These are phyloP conservation scores for Mungos mungo DNA, from an alignment of 2,113 vertebrate genomes.

Conservation along the genomic window DNA sequence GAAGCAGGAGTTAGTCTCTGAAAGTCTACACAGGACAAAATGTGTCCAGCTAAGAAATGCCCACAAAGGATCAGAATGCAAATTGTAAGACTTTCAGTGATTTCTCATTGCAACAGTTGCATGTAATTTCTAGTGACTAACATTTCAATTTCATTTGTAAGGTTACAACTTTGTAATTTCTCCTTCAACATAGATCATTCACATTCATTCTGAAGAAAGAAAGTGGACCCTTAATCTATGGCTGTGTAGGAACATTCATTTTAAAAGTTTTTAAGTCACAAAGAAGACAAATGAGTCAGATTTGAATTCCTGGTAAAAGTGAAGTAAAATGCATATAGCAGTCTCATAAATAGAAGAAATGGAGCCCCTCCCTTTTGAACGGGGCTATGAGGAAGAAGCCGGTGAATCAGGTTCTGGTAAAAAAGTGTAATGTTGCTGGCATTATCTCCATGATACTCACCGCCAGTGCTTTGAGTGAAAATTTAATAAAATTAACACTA, in stretches of 20 bases:
- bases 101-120: not conserved
- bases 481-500: constrained; percentile 90
- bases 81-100: constrained; percentile 37
- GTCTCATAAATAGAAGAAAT: not conserved
- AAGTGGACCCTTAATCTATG: not conserved
- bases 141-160: not conserved
- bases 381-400: constrained; percentile 45
- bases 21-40: constrained; percentile 37
- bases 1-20: constrained; percentile 40
- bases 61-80: not conserved
- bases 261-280: not conserved
- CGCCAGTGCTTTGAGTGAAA: constrained; percentile 85
- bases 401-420: constrained; percentile 49
- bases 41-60: not conserved
- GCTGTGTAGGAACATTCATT: not conserved
- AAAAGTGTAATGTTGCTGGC: constrained; percentile 79
- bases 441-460: constrained; percentile 80
- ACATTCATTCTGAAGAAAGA: not conserved
- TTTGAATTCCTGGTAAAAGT: not conserved
- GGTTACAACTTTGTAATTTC: not conserved
- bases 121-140: not conserved
- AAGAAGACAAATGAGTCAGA: not conserved
- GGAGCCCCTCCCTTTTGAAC: not conserved
- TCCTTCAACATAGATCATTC: not conserved
- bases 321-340: not conserved